A percentile compares a stretch with the other conserved stretches of the same genome.
Evolutionary conservation across 2,113 vertebrate species (phyloP).

Genomic region (Thunnus thynnus): DNA sequence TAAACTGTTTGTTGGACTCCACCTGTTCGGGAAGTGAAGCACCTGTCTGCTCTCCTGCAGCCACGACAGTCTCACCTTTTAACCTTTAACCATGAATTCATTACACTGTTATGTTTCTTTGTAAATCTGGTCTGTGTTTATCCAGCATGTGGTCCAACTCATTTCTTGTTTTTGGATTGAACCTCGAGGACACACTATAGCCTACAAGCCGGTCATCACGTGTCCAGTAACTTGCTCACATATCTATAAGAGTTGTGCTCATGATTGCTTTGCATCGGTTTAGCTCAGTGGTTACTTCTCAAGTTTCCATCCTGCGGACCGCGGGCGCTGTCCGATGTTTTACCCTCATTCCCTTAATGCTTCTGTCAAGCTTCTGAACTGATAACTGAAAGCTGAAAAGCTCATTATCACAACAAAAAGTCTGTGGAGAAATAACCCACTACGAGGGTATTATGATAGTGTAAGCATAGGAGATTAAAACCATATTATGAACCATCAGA

Average conservation of each 20-base stretch:
- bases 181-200: not conserved
- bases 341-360: too few relatives aligned
- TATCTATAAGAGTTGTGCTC: not conserved
- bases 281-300: constrained; percentile 44
- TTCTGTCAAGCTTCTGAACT: not conserved
- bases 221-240: not conserved
- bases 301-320: fast-evolving
- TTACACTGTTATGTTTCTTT: not conserved
- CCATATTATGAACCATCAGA: too few relatives aligned
- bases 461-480: too few relatives aligned
- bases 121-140: not conserved
- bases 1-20: not conserved
- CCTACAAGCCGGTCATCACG: too few relatives aligned
- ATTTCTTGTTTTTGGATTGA: not conserved
- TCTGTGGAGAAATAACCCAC: not conserved
- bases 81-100: not conserved
- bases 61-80: not conserved
- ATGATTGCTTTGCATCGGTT: fast-evolving
- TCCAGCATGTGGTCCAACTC: not conserved
- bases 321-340: constrained; percentile 25
- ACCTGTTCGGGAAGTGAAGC: not conserved
- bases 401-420: not conserved
- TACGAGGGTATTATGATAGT: too few relatives aligned
- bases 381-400: not conserved
- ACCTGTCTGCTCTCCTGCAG: not conserved